Percentiles rank a stretch among this genome's conserved stretches.
These are phyloP conservation scores for Cynaeus angustus DNA, from an alignment of 2,888 invertebrate species.

Conservation along the genomic window DNA sequence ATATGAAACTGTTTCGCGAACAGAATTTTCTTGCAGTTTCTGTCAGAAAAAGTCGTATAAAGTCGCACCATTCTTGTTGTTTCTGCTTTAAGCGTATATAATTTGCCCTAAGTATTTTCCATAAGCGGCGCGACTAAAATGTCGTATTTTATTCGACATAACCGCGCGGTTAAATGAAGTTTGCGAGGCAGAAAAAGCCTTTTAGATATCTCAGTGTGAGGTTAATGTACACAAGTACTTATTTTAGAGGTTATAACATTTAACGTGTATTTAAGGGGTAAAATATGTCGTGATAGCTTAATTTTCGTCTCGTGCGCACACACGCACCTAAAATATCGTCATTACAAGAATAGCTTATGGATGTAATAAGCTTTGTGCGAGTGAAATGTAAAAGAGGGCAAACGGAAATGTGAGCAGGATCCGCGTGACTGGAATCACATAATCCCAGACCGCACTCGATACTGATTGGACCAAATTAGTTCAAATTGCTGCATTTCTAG, in stretches of 20 bases:
- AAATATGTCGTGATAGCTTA: constrained; percentile 24
- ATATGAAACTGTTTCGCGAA: constrained; percentile 1
- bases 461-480: constrained; percentile 53
- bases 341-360: constrained; percentile 33
- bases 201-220: constrained; percentile 45
- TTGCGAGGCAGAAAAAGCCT: constrained; percentile 45
- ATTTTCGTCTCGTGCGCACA: constrained; percentile 16
- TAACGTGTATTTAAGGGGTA: constrained; percentile 29
- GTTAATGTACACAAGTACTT: constrained; percentile 48
- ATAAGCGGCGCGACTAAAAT: constrained; percentile 21
- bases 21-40: neutral
- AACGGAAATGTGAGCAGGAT: constrained; percentile 38
- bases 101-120: constrained; percentile 20
- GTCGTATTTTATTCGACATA: constrained; percentile 41
- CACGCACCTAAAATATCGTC: constrained; percentile 39
- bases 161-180: constrained; percentile 32
- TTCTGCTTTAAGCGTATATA: constrained; percentile 10
- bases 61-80: constrained; percentile 5
- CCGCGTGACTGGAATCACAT: constrained; percentile 51
- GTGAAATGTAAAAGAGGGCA: constrained; percentile 38
- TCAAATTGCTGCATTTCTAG: constrained; percentile 46
- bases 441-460: constrained; percentile 52
- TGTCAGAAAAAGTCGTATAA: neutral
- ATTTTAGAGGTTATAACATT: constrained; percentile 41
- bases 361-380: constrained; percentile 38